A percentile compares a stretch with the other conserved stretches of the same genome.
phyloP scores from a whole-genome alignment of 2,113 vertebrate genomes.

The Hippocampus abdominalis region DNA sequence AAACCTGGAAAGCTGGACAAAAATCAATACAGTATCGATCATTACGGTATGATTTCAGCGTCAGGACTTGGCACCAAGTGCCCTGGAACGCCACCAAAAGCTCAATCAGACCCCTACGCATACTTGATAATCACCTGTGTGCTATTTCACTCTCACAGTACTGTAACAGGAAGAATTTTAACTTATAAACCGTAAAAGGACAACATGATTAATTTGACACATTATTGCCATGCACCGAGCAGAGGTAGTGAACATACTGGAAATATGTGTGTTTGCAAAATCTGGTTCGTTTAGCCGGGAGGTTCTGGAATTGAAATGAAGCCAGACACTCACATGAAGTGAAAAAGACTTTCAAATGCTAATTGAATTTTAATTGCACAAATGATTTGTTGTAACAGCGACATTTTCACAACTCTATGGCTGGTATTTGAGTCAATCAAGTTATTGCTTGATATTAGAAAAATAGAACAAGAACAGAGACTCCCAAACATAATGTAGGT shows the following conservation, averaged over 20 bases:
- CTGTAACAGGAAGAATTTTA: background rate
- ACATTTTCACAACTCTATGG: background rate
- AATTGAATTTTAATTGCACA: background rate
- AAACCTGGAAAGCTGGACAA: background rate
- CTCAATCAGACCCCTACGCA: background rate
- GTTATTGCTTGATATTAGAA: background rate
- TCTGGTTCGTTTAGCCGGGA: background rate
- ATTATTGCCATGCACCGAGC: background rate
- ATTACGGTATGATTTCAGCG: background rate
- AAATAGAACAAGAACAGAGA: background rate
- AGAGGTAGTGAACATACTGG: background rate
- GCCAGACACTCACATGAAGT: background rate
- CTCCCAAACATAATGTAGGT: background rate
- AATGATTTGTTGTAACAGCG: background rate
- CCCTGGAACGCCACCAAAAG: background rate
- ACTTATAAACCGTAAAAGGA: background rate
- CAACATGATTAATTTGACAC: background rate
- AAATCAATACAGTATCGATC: background rate
- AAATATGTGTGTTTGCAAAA: background rate
- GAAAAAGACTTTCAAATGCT: background rate
- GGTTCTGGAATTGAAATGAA: background rate
- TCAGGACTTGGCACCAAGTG: background rate
- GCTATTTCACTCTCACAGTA: background rate
- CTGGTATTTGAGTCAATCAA: conserved; percentile 8
- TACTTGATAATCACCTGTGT: background rate